phyloP scores from a whole-genome alignment of 2,888 invertebrate genomes.

The Aphrophora alni region DNA sequence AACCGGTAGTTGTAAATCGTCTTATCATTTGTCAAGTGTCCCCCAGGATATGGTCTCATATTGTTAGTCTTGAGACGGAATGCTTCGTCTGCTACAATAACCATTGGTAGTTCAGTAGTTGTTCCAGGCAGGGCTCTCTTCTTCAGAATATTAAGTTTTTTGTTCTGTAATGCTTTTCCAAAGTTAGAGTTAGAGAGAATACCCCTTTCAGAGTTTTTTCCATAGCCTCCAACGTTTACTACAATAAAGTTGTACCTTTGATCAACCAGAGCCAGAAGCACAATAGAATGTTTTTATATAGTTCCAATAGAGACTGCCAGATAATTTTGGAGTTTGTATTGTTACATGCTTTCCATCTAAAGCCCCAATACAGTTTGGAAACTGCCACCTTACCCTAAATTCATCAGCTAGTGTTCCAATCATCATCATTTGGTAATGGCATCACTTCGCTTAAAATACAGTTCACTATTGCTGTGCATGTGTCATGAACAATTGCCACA shows the following conservation, averaged over 20 bases:
- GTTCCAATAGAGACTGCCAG: slow-evolving; percentile 46
- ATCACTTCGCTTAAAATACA: too few relatives aligned
- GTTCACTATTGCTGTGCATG: too few relatives aligned
- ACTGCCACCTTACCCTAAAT: too few relatives aligned
- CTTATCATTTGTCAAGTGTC: neutral
- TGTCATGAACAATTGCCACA: too few relatives aligned
- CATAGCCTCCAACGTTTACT: slow-evolving; percentile 43
- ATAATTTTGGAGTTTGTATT: slow-evolving; percentile 46
- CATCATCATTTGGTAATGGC: too few relatives aligned
- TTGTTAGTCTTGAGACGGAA: slow-evolving; percentile 23
- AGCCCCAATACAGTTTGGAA: too few relatives aligned
- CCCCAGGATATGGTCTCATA: slow-evolving; percentile 28
- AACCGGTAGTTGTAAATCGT: slow-evolving; percentile 35
- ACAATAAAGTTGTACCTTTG: slow-evolving; percentile 44
- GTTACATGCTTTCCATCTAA: slow-evolving; percentile 45
- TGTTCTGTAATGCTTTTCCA: too few relatives aligned
- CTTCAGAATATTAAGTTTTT: too few relatives aligned
- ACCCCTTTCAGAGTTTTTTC: neutral
- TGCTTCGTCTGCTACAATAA: slow-evolving; percentile 16
- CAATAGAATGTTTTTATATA: slow-evolving; percentile 41
- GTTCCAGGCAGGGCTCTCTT: too few relatives aligned
- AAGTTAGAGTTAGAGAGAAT: too few relatives aligned
- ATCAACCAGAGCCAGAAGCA: slow-evolving; percentile 46
- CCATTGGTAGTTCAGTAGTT: too few relatives aligned
- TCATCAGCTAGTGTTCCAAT: too few relatives aligned